Conservation (phyloP, 2,888 invertebrate species). For the Sinohyriopsis cumingii region DNA sequence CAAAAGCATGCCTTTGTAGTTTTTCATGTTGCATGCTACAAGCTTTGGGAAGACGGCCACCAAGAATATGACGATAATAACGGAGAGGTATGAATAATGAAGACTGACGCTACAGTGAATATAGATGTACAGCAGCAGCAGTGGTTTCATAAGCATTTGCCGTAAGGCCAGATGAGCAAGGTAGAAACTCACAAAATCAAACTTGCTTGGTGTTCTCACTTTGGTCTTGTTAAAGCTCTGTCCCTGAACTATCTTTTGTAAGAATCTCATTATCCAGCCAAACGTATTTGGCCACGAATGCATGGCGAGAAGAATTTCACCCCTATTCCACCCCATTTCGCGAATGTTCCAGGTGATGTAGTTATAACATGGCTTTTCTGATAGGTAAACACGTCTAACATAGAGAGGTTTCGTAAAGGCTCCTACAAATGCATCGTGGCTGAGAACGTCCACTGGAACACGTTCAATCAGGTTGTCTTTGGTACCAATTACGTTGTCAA, state of each 20-base stretch:
- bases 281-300: constrained; percentile 61
- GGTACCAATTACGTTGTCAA: constrained; percentile 59
- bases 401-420: constrained; percentile 57
- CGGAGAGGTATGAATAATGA: constrained; percentile 54
- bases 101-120: constrained; percentile 55
- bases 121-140: constrained; percentile 53
- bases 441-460: constrained; percentile 63
- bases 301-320: constrained; percentile 59
- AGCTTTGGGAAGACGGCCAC: constrained; percentile 64
- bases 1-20: constrained; percentile 56
- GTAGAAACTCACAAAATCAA: constrained; percentile 61
- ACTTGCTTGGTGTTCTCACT: constrained; percentile 54
- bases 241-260: constrained; percentile 54
- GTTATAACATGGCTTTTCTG: constrained; percentile 61
- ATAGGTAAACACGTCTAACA: constrained; percentile 50
- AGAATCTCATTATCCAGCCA: constrained; percentile 54
- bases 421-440: constrained; percentile 66
- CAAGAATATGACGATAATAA: constrained; percentile 58
- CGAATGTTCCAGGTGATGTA: constrained; percentile 64
- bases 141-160: constrained; percentile 65
- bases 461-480: constrained; percentile 56
- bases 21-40: constrained; percentile 54
- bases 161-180: constrained; percentile 61
- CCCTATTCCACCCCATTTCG: constrained; percentile 62
- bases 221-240: constrained; percentile 57